Conservation (phyloP, 2,888 invertebrate genomes). For the Ceratothoa steindachneri region DNA sequence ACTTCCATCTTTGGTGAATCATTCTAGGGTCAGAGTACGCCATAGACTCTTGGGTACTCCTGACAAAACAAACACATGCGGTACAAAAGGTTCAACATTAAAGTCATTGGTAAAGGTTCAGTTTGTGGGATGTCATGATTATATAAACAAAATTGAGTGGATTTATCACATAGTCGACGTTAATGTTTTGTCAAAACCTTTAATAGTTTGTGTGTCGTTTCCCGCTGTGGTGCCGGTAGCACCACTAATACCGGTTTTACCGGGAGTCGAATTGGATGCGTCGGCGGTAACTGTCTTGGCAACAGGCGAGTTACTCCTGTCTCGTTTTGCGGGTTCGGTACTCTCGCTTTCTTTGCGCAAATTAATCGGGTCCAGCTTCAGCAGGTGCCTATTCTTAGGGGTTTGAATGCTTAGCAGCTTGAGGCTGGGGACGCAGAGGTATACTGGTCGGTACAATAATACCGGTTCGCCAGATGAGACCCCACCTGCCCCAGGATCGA, state of each 20-base stretch:
- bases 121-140: not conserved
- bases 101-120: not conserved
- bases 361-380: not conserved
- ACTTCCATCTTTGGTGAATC: too few relatives aligned
- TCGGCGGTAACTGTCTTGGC: not conserved
- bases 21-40: too few relatives aligned
- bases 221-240: not conserved
- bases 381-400: not conserved
- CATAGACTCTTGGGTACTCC: too few relatives aligned
- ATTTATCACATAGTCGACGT: slow-evolving; percentile 4
- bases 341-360: not conserved
- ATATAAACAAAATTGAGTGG: not conserved
- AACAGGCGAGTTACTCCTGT: not conserved
- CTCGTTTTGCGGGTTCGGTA: not conserved
- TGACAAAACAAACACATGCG: too few relatives aligned
- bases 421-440: slow-evolving; percentile 51
- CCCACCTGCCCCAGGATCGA: slow-evolving; percentile 57
- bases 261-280: not conserved
- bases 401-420: slow-evolving; percentile 7
- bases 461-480: slow-evolving; percentile 56
- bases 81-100: too few relatives aligned
- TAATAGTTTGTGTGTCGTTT: not conserved
- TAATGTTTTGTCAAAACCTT: not conserved
- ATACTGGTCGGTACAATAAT: slow-evolving; percentile 65
- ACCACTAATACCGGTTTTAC: not conserved